A percentile compares a stretch with the other conserved stretches of the same genome.
These are phyloP conservation scores for Nephrotoma appendiculata DNA, from an alignment of 2,888 invertebrate genomes.

Conservation along the genomic window DNA sequence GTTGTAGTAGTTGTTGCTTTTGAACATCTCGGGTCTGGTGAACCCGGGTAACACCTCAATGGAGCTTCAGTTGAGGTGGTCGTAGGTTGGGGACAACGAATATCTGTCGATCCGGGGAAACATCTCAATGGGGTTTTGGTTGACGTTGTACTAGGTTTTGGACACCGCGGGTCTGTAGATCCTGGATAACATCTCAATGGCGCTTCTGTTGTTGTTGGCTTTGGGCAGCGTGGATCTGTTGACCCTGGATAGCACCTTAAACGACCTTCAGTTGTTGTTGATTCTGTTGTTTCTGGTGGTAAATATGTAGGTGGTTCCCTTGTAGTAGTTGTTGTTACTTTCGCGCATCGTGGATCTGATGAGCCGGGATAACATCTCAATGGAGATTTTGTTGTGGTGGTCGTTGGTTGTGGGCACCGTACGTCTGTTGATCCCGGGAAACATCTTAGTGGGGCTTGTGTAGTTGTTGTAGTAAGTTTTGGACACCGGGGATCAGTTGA, in stretches of 20 bases:
- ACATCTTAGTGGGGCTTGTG: conserved; percentile 13
- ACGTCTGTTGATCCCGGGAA: conserved; percentile 15
- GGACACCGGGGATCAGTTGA: conserved; percentile 22
- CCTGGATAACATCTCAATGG: conserved; percentile 20
- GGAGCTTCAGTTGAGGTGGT: conserved; percentile 18
- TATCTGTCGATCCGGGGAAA: conserved; percentile 21
- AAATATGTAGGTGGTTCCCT: conserved; percentile 12
- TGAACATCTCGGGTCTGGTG: conserved; percentile 21
- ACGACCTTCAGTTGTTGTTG: conserved; percentile 14
- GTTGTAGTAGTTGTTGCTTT: conserved; percentile 19
- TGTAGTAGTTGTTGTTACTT: conserved; percentile 13
- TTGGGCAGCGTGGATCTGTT: conserved; percentile 24
- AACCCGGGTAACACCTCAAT: conserved; percentile 25
- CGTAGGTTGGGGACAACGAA: conserved; percentile 4
- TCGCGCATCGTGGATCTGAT: conserved; percentile 20
- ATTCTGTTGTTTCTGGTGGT: conserved; percentile 4
- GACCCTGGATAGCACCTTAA: conserved; percentile 26
- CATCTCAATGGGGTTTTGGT: conserved; percentile 15
- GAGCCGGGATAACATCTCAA: conserved; percentile 24
- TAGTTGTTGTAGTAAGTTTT: conserved; percentile 11
- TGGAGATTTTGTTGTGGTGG: conserved; percentile 14
- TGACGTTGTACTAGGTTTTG: conserved; percentile 18
- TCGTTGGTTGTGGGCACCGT: conserved; percentile 8
- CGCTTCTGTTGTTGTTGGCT: conserved; percentile 18
- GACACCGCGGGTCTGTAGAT: conserved; percentile 24